Evolutionary conservation across 92 coral and sea anemone species (phyloP), one percentile per base, ranked within the genome.

Genomic region (Anthopleura xanthogrammica): DNA sequence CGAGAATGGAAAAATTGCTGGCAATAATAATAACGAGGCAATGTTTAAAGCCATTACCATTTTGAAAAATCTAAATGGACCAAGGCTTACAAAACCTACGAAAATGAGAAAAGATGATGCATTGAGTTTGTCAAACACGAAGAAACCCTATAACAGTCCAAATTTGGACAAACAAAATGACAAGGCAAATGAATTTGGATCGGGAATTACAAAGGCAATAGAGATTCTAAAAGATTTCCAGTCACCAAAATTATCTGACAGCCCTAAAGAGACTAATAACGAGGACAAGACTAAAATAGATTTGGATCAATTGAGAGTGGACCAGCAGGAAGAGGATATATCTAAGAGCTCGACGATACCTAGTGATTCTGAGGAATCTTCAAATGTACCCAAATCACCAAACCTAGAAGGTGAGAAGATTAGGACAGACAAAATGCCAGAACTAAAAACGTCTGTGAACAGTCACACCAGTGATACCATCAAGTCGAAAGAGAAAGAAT

Each of bases 181-280:
- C 19, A 62, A 65, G 10, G 20, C 70, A 10, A 83, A 16, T 7
- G 57, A 55, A 10, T 23, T 41, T 22, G 66, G 46, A 13, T 29
- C 80, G 14, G 83, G 83, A 5, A 22, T 85, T 12, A 83, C 46
- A 8, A 74, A 85, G 50, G 88, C 88, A 8, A 70, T 85, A 41
- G 78, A 85, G 46, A 66, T 85, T 16, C 48, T 85, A 23, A 52
- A 68, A 68, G 74, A 68, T 11, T 68, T 68, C 29, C 74, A 68
- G 42, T 23, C 74, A 23, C 74, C 74, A 29, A 68, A 68, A 29
- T 68, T 68, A 68, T 68, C 74, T 68, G 74, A 68, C 11, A 68
- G 74, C 42, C 42, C 42, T 23, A 68, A 20, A 62, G 36, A 23
- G 23, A 62, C 70, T 20, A 62, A 5, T 9, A 62, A 62, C 39